phyloP scores from a whole-genome alignment of 2,797 vertebrate species.

The Sebastes dallii region DNA sequence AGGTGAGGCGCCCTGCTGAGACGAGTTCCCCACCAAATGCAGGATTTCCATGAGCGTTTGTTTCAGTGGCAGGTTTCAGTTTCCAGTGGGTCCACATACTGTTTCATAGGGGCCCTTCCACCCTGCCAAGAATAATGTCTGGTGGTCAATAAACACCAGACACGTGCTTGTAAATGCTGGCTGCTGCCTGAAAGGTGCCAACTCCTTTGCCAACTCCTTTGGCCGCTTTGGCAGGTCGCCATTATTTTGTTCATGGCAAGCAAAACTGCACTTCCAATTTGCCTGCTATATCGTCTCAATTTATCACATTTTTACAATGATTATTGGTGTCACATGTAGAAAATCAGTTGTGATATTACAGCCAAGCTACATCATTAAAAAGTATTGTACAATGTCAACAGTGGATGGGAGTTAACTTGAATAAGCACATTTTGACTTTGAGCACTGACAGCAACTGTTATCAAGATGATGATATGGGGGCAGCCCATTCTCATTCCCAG shows the following conservation, averaged over 20 bases:
- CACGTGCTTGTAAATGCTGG: constrained; percentile 69
- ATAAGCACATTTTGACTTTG: not conserved
- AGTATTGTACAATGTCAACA: constrained; percentile 30
- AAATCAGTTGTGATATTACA: not conserved
- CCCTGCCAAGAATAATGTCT: constrained; percentile 75
- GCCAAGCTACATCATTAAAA: constrained; percentile 19
- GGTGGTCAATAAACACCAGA: constrained; percentile 66
- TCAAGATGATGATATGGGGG: not conserved
- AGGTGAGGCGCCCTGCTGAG: constrained; percentile 32
- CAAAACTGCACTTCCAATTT: constrained; percentile 23
- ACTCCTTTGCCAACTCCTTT: constrained; percentile 37
- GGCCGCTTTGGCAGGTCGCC: constrained; percentile 44
- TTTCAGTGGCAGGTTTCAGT: constrained; percentile 29
- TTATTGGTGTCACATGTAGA: not conserved
- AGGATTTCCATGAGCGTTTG: constrained; percentile 46
- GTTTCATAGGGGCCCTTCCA: constrained; percentile 45
- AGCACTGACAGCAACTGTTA: not conserved
- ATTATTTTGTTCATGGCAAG: constrained; percentile 15
- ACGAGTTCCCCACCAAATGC: constrained; percentile 34
- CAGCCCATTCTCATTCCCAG: not conserved
- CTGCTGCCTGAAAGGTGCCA: constrained; percentile 51
- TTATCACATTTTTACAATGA: not conserved
- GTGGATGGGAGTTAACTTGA: not conserved
- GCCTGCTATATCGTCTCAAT: not conserved
- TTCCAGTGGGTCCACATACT: constrained; percentile 31